phyloP scores from a whole-genome alignment of 2,113 vertebrate genomes.

The Patagioenas fasciata region DNA sequence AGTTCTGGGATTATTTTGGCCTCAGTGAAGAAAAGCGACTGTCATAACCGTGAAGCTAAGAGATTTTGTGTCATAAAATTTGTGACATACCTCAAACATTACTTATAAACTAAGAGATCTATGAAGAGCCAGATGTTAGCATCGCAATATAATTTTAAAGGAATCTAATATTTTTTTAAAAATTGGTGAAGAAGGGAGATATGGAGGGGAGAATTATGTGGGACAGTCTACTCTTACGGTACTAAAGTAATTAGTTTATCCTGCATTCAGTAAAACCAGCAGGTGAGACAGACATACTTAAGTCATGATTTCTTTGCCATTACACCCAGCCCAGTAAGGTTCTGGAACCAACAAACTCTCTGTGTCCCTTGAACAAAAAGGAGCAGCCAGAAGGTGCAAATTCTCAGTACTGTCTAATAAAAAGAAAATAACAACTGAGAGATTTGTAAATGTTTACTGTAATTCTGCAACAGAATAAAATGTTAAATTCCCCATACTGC shows the following conservation, averaged over 20 bases:
- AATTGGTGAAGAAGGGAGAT: neutral
- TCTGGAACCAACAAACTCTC: neutral
- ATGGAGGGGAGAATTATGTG: neutral
- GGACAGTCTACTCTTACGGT: neutral
- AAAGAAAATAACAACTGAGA: constrained; percentile 54
- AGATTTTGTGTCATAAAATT: constrained; percentile 57
- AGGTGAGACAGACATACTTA: constrained; percentile 19
- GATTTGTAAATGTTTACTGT: constrained; percentile 60
- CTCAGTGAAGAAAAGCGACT: neutral
- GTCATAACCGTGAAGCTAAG: constrained; percentile 22
- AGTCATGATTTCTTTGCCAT: constrained; percentile 1
- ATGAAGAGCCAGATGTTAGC: neutral
- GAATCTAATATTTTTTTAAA: neutral
- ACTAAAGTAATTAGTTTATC: neutral
- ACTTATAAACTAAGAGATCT: constrained; percentile 38
- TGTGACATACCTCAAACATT: constrained; percentile 11
- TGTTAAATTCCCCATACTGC: constrained; percentile 42
- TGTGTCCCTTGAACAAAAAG: constrained; percentile 38
- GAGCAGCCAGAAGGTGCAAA: constrained; percentile 5
- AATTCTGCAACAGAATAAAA: constrained; percentile 60
- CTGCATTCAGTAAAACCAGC: neutral
- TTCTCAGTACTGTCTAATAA: constrained; percentile 25
- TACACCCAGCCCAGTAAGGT: neutral
- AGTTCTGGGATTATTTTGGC: constrained; percentile 49
- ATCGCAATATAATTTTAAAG: neutral